A percentile compares a stretch with the other conserved stretches of the same genome.
These are phyloP conservation scores for Acleris emargana DNA, from an alignment of 2,888 invertebrate species.

Conservation along the genomic window DNA sequence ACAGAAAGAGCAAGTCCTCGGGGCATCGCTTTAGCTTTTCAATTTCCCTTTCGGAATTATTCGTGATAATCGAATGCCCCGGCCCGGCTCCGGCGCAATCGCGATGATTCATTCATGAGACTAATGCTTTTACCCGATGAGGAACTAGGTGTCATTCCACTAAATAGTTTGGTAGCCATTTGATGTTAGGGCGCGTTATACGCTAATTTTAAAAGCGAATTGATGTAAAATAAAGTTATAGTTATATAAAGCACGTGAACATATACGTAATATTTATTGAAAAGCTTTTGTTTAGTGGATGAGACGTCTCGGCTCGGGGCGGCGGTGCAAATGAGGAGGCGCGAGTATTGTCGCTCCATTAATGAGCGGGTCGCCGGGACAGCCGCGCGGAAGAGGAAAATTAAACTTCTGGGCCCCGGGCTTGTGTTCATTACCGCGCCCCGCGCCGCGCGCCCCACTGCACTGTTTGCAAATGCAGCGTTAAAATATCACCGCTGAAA, in stretches of 20 bases:
- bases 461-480: conserved; percentile 65
- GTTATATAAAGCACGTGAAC: neutral
- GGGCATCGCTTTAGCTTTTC: conserved; percentile 83
- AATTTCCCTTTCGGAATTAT: conserved; percentile 84
- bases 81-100: conserved; percentile 68
- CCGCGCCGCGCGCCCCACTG: conserved; percentile 73
- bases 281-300: conserved; percentile 54
- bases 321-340: conserved; percentile 71
- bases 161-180: conserved; percentile 22
- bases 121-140: conserved; percentile 71
- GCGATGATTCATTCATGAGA: conserved; percentile 82
- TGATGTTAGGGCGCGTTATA: conserved; percentile 11
- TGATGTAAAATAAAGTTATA: neutral
- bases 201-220: conserved; percentile 23
- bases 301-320: conserved; percentile 41
- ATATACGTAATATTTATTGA: conserved; percentile 15
- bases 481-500: conserved; percentile 58
- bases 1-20: conserved; percentile 82
- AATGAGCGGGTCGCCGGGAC: conserved; percentile 73
- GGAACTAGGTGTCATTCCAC: conserved; percentile 53
- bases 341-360: conserved; percentile 77
- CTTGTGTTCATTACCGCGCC: conserved; percentile 76
- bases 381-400: conserved; percentile 81
- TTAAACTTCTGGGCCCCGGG: conserved; percentile 81
- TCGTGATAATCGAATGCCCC: conserved; percentile 82